Conservation (phyloP, 1,140 invertebrate genomes). For the Drosophila oshimai region DNA sequence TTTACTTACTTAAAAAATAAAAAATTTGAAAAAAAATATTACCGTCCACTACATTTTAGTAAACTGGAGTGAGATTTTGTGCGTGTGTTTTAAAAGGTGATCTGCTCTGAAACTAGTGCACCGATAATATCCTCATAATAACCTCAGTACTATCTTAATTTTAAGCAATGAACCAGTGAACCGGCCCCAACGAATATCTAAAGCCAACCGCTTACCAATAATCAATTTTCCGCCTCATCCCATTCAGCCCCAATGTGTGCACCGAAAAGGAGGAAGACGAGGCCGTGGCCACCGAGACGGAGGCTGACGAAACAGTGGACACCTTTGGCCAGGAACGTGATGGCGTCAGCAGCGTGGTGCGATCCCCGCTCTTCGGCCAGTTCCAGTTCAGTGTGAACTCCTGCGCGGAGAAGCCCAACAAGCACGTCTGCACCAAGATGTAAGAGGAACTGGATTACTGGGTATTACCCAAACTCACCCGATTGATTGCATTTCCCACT, state of each 20-base stretch:
- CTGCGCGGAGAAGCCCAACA: conserved; percentile 84
- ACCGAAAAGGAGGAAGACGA: conserved; percentile 74
- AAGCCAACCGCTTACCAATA: background rate
- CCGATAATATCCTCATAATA: too few species aligned
- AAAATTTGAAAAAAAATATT: background rate
- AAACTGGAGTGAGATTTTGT: background rate
- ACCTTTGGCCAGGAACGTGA: conserved; percentile 78
- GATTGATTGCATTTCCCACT: background rate
- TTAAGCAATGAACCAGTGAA: background rate
- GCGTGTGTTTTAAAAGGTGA: background rate
- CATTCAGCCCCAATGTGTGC: conserved; percentile 70
- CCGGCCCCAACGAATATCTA: background rate
- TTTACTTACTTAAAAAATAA: background rate
- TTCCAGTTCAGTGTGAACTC: conserved; percentile 83
- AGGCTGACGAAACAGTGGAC: conserved; percentile 65
- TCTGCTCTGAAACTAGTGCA: background rate
- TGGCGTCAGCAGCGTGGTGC: conserved; percentile 49
- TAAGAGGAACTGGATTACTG: conserved; percentile 79
- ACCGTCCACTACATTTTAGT: background rate
- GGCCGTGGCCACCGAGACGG: conserved; percentile 48
- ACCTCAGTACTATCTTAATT: too few species aligned
- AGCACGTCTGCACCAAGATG: conserved; percentile 85
- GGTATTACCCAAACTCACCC: background rate
- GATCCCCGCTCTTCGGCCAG: conserved; percentile 81
- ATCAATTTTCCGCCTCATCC: background rate